phyloP scores from a whole-genome alignment of 2,113 vertebrate species.

The Vidua chalybeata region DNA sequence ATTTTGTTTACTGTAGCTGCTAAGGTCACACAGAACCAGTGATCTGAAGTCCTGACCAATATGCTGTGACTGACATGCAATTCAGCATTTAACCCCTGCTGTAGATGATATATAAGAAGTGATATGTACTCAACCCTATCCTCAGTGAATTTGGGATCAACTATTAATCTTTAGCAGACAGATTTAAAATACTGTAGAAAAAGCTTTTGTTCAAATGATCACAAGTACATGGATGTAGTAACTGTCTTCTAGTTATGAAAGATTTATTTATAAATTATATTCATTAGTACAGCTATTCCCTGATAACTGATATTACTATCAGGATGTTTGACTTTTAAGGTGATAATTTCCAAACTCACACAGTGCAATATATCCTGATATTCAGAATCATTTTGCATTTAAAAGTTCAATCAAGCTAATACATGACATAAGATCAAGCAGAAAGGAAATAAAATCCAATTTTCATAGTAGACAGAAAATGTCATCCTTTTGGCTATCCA shows the following conservation, averaged over 20 bases:
- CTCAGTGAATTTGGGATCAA: background rate
- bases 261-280: background rate
- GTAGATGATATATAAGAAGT: background rate
- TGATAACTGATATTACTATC: background rate
- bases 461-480: background rate
- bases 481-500: background rate
- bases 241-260: background rate
- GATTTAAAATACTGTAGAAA: background rate
- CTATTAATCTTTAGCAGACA: background rate
- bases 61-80: background rate
- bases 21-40: background rate
- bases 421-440: background rate
- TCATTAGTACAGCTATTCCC: background rate
- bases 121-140: background rate
- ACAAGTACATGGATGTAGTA: background rate
- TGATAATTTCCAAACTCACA: background rate
- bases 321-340: background rate
- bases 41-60: background rate
- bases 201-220: background rate
- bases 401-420: background rate
- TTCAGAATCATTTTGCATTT: background rate
- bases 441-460: background rate
- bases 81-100: background rate
- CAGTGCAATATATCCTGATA: background rate
- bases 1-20: slow-evolving; percentile 12